Evolutionary conservation across 92 coral and sea anemone genomes (phyloP).

Genomic region (Epizoanthus fatuus): DNA sequence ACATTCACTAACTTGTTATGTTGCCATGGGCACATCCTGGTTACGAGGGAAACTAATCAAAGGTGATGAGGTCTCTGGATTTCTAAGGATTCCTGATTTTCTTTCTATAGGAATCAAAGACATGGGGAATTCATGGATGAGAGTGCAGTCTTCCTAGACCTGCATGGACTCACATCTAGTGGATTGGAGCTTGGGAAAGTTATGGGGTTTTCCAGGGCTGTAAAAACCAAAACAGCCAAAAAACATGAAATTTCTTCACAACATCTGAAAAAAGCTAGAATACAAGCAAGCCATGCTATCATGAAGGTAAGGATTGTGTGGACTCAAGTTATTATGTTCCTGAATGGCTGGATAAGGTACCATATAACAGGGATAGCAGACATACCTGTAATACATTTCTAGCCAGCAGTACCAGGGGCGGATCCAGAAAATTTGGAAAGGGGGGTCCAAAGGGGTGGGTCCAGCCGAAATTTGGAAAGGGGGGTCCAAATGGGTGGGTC

Average conservation of each 20-base stretch:
- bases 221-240: slow-evolving; percentile 57
- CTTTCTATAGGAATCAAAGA: slow-evolving; percentile 65
- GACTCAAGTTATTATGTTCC: not conserved
- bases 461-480: not conserved
- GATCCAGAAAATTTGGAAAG: no score
- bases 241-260: slow-evolving; percentile 51
- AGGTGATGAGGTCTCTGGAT: not conserved
- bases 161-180: slow-evolving; percentile 63
- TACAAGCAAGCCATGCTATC: slow-evolving; percentile 30
- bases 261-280: slow-evolving; percentile 43
- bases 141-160: slow-evolving; percentile 66
- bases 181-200: slow-evolving; percentile 64
- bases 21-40: not conserved
- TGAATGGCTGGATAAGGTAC: no score
- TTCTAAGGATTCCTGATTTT: not conserved
- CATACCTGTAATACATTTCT: not conserved
- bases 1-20: not conserved
- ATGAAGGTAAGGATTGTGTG: not conserved
- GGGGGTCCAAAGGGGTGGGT: not conserved
- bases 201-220: slow-evolving; percentile 69
- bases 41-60: not conserved
- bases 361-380: not conserved
- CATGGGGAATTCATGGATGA: slow-evolving; percentile 71
- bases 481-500: no score
- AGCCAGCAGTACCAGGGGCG: not conserved